These are phyloP conservation scores for Enteromius fasciolatus DNA, from an alignment of 2,797 vertebrate genomes.

Conservation along the genomic window DNA sequence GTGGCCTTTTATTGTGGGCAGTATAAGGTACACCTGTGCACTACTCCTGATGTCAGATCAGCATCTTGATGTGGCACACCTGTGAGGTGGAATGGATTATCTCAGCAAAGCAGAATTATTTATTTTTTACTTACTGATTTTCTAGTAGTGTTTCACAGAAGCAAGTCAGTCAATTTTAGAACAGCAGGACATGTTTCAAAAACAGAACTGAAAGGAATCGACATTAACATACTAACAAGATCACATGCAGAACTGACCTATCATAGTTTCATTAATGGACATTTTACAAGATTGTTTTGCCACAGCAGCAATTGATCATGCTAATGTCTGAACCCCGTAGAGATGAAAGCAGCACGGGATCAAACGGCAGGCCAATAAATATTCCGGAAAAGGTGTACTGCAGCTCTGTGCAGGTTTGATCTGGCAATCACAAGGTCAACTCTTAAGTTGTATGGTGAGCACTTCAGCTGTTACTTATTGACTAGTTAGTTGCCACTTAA, in stretches of 20 bases:
- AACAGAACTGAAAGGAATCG: not conserved
- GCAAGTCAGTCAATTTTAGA: not conserved
- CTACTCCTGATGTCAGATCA: too few relatives aligned
- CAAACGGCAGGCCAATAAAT: constrained; percentile 18
- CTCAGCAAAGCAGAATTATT: too few relatives aligned
- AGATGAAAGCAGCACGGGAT: constrained; percentile 35
- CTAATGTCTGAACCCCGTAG: constrained; percentile 21
- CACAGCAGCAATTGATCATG: constrained; percentile 18
- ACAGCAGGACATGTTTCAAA: not conserved
- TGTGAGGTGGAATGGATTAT: too few relatives aligned
- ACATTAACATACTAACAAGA: too few relatives aligned
- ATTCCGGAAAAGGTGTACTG: not conserved
- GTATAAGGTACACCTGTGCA: too few relatives aligned
- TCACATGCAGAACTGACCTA: not conserved
- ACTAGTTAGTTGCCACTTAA: constrained; percentile 32
- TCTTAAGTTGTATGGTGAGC: not conserved
- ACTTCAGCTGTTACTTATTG: constrained; percentile 13
- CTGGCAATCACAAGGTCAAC: constrained; percentile 6
- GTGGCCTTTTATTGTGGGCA: too few relatives aligned
- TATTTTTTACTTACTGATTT: not conserved
- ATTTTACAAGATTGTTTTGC: constrained; percentile 15
- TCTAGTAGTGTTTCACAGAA: not conserved
- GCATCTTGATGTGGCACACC: too few relatives aligned
- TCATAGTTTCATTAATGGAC: not conserved
- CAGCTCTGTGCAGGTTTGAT: not conserved